phyloP scores from a whole-genome alignment of 2,797 vertebrate genomes.

The Neoniphon sammara region DNA sequence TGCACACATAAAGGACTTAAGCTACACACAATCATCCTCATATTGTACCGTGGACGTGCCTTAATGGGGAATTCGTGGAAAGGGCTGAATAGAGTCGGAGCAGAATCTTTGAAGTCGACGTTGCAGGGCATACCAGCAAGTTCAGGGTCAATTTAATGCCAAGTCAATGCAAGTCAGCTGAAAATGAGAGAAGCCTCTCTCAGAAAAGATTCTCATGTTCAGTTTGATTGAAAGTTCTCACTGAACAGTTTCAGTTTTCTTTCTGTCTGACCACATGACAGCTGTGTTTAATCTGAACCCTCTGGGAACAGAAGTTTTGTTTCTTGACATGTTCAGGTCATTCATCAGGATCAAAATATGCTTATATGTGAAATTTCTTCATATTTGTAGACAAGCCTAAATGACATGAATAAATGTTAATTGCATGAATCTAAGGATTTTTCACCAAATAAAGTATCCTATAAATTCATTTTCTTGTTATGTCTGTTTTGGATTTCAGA shows the following conservation, averaged over 20 bases:
- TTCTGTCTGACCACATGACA: background rate
- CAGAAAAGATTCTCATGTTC: background rate
- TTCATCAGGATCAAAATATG: background rate
- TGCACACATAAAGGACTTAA: conserved; percentile 35
- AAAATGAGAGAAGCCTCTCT: background rate
- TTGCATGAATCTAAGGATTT: too few species aligned
- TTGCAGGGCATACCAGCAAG: background rate
- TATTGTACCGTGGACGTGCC: conserved; percentile 23
- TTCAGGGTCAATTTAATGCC: background rate
- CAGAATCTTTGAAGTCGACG: conserved; percentile 16
- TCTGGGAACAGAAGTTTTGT: too few species aligned
- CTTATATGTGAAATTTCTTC: background rate
- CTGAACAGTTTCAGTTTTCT: background rate
- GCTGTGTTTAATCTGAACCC: too few species aligned
- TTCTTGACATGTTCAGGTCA: too few species aligned
- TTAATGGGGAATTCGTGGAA: conserved; percentile 3
- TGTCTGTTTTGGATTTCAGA: background rate
- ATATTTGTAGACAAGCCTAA: too few species aligned
- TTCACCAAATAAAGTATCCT: too few species aligned
- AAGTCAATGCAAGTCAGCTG: background rate
- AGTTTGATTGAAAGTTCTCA: background rate
- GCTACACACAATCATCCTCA: conserved; percentile 15
- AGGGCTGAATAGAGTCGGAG: conserved; percentile 3
- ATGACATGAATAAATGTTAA: too few species aligned
- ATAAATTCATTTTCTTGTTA: background rate